These are phyloP conservation scores for Popillia japonica DNA, from an alignment of 1,140 invertebrate species.

Conservation along the genomic window DNA sequence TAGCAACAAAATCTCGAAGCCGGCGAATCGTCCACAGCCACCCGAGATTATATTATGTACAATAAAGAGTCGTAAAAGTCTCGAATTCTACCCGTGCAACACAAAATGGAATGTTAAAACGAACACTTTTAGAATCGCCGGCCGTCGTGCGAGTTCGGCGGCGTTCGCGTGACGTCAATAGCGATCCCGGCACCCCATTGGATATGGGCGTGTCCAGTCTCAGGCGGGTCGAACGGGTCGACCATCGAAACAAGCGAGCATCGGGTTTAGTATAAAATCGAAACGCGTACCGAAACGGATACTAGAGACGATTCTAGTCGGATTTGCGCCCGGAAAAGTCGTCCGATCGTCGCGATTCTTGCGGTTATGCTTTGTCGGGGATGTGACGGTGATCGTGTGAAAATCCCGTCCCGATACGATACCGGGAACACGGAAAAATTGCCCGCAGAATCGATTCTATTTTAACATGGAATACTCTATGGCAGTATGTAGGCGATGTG, in stretches of 20 bases:
- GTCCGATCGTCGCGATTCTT: slow-evolving; percentile 13
- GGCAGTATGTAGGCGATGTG: slow-evolving; percentile 19
- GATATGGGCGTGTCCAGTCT: slow-evolving; percentile 27
- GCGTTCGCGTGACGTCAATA: slow-evolving; percentile 10
- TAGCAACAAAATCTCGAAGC: background rate
- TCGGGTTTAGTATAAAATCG: slow-evolving; percentile 15
- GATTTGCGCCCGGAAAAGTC: background rate
- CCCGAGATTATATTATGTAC: background rate
- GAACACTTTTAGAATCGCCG: slow-evolving; percentile 27
- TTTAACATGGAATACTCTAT: slow-evolving; percentile 19
- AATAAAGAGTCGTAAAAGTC: background rate
- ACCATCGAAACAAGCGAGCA: slow-evolving; percentile 9
- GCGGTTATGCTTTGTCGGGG: background rate
- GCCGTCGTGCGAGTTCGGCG: background rate
- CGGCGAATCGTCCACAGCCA: background rate
- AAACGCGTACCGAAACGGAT: background rate
- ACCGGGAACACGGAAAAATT: background rate
- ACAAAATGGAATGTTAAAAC: slow-evolving; percentile 24
- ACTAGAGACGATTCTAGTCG: background rate
- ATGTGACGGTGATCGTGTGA: background rate
- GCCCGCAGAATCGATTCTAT: background rate
- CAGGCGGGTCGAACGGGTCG: slow-evolving; percentile 30
- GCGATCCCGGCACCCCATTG: slow-evolving; percentile 27
- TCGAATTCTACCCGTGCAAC: background rate
- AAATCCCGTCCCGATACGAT: background rate